Percentiles rank a stretch among this genome's conserved stretches.
Conservation (phyloP, 1,140 invertebrate genomes). For the Drosophila tsacasi region DNA sequence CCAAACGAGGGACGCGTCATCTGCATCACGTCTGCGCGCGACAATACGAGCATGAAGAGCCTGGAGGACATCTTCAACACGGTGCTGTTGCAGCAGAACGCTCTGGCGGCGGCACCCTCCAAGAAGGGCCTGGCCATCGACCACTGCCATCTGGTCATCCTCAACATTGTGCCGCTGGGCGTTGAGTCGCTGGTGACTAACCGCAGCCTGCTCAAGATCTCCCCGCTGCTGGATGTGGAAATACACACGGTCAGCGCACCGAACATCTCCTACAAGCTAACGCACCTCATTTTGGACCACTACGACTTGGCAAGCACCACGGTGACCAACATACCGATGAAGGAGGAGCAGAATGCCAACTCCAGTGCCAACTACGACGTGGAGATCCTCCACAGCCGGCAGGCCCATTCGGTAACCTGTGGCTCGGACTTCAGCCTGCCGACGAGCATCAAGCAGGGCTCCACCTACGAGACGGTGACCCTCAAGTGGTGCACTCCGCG, state of each 20-base stretch:
- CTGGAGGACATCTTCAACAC: slow-evolving; percentile 94
- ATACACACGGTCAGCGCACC: slow-evolving; percentile 90
- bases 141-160: slow-evolving; percentile 94
- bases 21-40: slow-evolving; percentile 94
- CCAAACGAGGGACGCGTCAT: slow-evolving; percentile 92
- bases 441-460: slow-evolving; percentile 86
- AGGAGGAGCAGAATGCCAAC: slow-evolving; percentile 99
- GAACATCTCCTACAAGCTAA: slow-evolving; percentile 89
- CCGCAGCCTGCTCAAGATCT: slow-evolving; percentile 88
- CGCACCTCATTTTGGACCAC: slow-evolving; percentile 92
- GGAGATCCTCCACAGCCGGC: slow-evolving; percentile 95
- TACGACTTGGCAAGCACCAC: slow-evolving; percentile 97
- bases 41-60: slow-evolving; percentile 92
- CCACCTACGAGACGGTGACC: slow-evolving; percentile 90
- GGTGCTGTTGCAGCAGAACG: slow-evolving; percentile 92
- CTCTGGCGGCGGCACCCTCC: slow-evolving; percentile 88
- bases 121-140: slow-evolving; percentile 90
- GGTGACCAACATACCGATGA: slow-evolving; percentile 99
- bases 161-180: slow-evolving; percentile 94
- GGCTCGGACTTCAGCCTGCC: slow-evolving; percentile 86
- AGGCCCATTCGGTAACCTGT: slow-evolving; percentile 92
- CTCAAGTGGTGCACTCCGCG: slow-evolving; percentile 98
- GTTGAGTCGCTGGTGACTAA: slow-evolving; percentile 90
- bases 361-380: slow-evolving; percentile 99
- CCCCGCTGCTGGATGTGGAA: slow-evolving; percentile 88